Percentiles rank a stretch among this genome's conserved stretches.
These are phyloP conservation scores for Chironomus riparius DNA, from an alignment of 2,888 invertebrate species.

Conservation along the genomic window DNA sequence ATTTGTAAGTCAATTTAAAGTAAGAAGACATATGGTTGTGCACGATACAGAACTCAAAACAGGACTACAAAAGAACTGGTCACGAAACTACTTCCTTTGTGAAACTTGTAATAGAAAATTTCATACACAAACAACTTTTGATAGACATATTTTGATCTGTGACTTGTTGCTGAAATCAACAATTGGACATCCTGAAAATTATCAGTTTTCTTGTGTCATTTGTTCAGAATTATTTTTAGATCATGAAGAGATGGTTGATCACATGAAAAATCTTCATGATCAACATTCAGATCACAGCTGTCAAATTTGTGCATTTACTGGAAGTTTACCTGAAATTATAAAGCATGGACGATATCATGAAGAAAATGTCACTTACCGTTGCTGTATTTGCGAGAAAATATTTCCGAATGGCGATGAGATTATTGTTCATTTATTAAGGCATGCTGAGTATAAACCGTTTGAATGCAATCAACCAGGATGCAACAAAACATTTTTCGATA, in stretches of 20 bases:
- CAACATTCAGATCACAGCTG: neutral
- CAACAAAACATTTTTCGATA: slow-evolving; percentile 5
- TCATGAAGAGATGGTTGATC: slow-evolving; percentile 14
- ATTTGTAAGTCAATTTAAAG: slow-evolving; percentile 19
- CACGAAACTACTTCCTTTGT: slow-evolving; percentile 3
- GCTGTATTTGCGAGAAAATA: neutral
- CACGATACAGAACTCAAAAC: slow-evolving; percentile 23
- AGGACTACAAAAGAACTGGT: slow-evolving; percentile 22
- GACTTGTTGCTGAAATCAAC: neutral
- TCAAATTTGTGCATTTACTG: neutral
- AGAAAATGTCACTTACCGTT: slow-evolving; percentile 11
- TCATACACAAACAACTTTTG: slow-evolving; percentile 16
- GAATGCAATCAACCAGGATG: neutral
- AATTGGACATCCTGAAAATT: neutral
- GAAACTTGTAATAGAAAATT: slow-evolving; percentile 10
- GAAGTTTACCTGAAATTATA: neutral
- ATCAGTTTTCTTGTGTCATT: neutral
- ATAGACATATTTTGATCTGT: slow-evolving; percentile 7
- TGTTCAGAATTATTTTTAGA: neutral
- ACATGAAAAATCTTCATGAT: slow-evolving; percentile 4
- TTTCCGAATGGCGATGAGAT: slow-evolving; percentile 22
- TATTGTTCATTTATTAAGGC: neutral
- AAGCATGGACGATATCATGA: slow-evolving; percentile 16
- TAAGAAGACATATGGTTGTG: slow-evolving; percentile 13
- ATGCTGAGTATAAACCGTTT: slow-evolving; percentile 13